Evolutionary conservation across 2,888 invertebrate genomes (phyloP), one percentile per base, ranked within the genome.

Genomic region (Vesta saturnalis): DNA sequence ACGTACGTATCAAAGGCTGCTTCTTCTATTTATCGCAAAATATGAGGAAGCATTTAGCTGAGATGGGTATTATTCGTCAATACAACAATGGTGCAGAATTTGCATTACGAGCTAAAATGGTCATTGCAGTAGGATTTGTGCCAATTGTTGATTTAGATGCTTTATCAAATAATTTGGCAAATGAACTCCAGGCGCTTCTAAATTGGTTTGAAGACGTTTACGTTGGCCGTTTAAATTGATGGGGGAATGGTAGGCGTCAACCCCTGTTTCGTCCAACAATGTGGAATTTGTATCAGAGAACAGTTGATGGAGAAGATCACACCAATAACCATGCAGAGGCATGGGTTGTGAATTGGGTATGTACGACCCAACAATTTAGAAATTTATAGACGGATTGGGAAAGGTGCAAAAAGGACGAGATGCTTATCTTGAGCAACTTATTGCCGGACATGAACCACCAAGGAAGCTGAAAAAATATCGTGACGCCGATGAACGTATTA

Each of bases 61-160:
- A 58, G 19, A 58, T 39, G 4, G 39, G 58, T 58, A 1, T 58
- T 58, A 15, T 58, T 58, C 16, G 4, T 15, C 39, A 58, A 39
- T 58, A 58, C 10, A 19, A 58, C 39, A n/a, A n/a, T n/a, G n/a
- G n/a, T n/a, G n/a, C n/a, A n/a, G n/a, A n/a, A n/a, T n/a, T n/a
- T n/a, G n/a, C n/a, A n/a, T n/a, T n/a, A n/a, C n/a, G n/a, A n/a
- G n/a, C n/a, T n/a, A n/a, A n/a, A n/a, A n/a, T n/a, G 58, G n/a
- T 58, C 12, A 58, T 58, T 39, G 39, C 58, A 39, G 30, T 58
- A 58, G 58, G 35, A 58, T 58, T 58, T 39, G 58, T 58, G 19
- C 58, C 58, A 39, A 6, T 58, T 1, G 18, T 16, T 39, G 58
- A 58, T 39, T 58, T 58, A 58, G 39, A 58, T 58, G 39, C 30